Evolutionary conservation across 2,113 vertebrate species (phyloP), one percentile per base, ranked within the genome.

Genomic region (Dromiciops gliroides): DNA sequence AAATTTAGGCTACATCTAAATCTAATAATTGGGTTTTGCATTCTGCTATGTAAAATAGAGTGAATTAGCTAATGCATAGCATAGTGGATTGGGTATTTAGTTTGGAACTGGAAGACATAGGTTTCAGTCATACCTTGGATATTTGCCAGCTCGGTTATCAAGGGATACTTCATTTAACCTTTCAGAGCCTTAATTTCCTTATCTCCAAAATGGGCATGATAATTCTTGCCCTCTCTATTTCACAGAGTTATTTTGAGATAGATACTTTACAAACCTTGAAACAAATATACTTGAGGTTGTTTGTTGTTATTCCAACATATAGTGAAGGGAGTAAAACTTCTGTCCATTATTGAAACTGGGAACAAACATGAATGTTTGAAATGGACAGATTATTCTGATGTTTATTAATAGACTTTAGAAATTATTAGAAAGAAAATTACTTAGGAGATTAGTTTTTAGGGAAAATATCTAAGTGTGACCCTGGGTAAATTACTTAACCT

Each of bases 401-500:
- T 95, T 97, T 93, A 50, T 95, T 95, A 94, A 50, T 37, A 94
- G 16, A 48, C 51, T 51, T 8, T 94, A 50, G 91, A 91, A 97
- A 90, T 89, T 93, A 4, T 89, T 89, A 12, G 50, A 48, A 2
- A 75, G 90, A 83, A 83, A 92, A 92, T 28, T 83, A 10, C 31
- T 93, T 95, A 52, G 1, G 14, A 89, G 60, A 14, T 95, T 96
- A 56, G 93, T 47, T 11, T 92, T 93, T 37, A 91, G 67, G 14
- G 49, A 51, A 96, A 52, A 31, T 75, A 75, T 2, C n/a, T 51
- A 44, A 83, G 16, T 44, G 2, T 44, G 19, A 83, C 19, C 6
- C n/a, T 83, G 5, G 2, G 19, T 83, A 83, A 75, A 75, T 75
- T 75, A 75, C 12, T 75, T n/a, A 19, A 44, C 19, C 67, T 75